Base-by-base conservation (phyloP, 2,113 vertebrate species). In the Glaucidium brasilianum region DNA sequence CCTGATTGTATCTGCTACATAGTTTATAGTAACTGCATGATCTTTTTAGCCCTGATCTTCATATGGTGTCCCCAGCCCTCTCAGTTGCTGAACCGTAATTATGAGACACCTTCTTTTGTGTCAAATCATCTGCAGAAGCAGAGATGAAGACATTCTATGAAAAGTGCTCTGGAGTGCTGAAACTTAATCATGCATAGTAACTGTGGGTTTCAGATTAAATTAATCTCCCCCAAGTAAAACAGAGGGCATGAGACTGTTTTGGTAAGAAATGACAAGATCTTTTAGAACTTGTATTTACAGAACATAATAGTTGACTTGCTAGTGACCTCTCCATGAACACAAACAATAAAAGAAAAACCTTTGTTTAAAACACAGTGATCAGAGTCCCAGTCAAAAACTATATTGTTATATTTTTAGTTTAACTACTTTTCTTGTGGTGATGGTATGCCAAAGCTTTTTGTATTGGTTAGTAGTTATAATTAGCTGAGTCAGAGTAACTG, bases 371-470 rank as follows among this genome's bases (percentile, higher is more conserved):
- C 43, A 93, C 63, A 83, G 69, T 78, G 53, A 94, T 94, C 15
- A n/a, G 43, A 73, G 64, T 92, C 49, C 55, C 66, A 90, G 6
- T 93, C 29, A 80, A 96, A 80, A 96, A 92, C 62, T 94, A 71
- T 85, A 50, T 73, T 53, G 50, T 25, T 32, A 35, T 94, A 95
- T 94, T 97, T 98, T 96, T 93, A 95, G 89, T 88, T 94, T 94
- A 95, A 94, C 52, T 56, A 58, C 53, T 77, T 83, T 94, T 95
- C 78, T 97, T 91, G 68, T 84, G 83, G 75, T 60, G 52, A 68
- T 92, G 94, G 58, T 91, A 97, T 97, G 66, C 73, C 78, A 60
- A 80, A 79, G 45, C 21, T 94, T 97, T 97, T 97, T 95, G 62
- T 90, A 78, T 58, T 83, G 7, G 6, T 78, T 74, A 78, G 85